These are phyloP conservation scores for Buathra laborator DNA, from an alignment of 2,888 invertebrate species.

Conservation along the genomic window DNA sequence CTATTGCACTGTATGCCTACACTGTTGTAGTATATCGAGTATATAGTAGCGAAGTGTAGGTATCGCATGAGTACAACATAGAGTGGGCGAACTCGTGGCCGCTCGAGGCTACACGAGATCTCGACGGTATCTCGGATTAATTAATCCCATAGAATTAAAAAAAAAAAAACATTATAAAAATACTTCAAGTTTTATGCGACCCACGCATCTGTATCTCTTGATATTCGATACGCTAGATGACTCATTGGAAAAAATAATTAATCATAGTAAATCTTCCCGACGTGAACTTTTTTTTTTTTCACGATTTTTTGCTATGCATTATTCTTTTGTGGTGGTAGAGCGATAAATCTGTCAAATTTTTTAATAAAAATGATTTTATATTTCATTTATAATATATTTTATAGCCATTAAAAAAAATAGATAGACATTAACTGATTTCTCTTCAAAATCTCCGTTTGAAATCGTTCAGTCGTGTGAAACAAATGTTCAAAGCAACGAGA, in stretches of 20 bases:
- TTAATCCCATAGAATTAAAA: conserved; percentile 55
- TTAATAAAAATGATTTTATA: no score
- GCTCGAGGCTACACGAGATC: conserved; percentile 61
- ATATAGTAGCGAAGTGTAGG: conserved; percentile 11
- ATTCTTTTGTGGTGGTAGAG: no score
- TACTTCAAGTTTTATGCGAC: neutral
- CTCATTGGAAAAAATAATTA: conserved; percentile 29
- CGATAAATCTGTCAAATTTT: no score
- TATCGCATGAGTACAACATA: conserved; percentile 19
- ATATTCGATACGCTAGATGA: conserved; percentile 33
- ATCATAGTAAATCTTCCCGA: neutral
- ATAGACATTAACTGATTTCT: neutral
- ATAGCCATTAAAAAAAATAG: no score
- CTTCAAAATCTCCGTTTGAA: conserved; percentile 4
- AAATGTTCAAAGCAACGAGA: neutral
- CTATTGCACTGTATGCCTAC: conserved; percentile 40
- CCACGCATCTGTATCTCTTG: neutral
- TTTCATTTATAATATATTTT: no score
- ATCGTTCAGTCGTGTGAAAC: neutral
- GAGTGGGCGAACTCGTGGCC: conserved; percentile 69
- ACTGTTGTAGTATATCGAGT: conserved; percentile 14
- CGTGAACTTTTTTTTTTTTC: neutral
- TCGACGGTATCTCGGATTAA: conserved; percentile 51
- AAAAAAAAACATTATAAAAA: neutral
- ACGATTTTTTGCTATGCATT: neutral